Evolutionary conservation across 2,888 invertebrate genomes (phyloP), one percentile per base, ranked within the genome.

Genomic region (Cantharis nigra): DNA sequence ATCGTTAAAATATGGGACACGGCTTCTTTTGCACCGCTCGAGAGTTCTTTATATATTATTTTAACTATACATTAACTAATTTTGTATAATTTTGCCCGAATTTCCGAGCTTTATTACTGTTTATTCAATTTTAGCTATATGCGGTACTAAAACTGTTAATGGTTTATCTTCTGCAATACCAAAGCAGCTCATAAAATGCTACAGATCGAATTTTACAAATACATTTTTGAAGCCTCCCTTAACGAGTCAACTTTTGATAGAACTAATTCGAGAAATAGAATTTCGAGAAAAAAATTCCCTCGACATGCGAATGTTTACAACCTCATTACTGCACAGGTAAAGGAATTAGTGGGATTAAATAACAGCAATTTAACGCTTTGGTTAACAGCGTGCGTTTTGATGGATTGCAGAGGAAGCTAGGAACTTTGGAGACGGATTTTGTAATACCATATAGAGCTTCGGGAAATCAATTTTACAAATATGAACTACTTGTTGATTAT

Each of bases 241-340:
- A 78, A 91, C 92, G 16, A 86, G 93, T 4, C 91, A 91, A 80
- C 89, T 92, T 0, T 88, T 92, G 72, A 87, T 93, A 20, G 93
- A 93, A 73, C 85, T 94, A 11, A 82, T 94, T 33, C 90, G 91
- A 81, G 93, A 92, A 87, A 86, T 93, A 74, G 94, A 94, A 85
- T 85, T 87, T 72, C 82, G 87, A 70, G 88, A 90, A 63, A 88
- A 89, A 1, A 90, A 89, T 80, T 87, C 91, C 7, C 90, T 89
- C 77, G 88, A 93, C 82, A 89, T 92, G 84, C 89, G 92, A 83
- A 85, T 90, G 76, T 87, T 93, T 69, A 90, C 91, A 74, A 89
- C 91, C 13, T 89, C 91, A 9, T 85, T 93, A 80, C 85, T 93
- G 2, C 91, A 91, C 85, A 90, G 91, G 92, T 92, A 87, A 83